Evolutionary conservation across 2,888 invertebrate genomes (phyloP), one percentile per base, ranked within the genome.

Genomic region (Anagyrus pseudococci): DNA sequence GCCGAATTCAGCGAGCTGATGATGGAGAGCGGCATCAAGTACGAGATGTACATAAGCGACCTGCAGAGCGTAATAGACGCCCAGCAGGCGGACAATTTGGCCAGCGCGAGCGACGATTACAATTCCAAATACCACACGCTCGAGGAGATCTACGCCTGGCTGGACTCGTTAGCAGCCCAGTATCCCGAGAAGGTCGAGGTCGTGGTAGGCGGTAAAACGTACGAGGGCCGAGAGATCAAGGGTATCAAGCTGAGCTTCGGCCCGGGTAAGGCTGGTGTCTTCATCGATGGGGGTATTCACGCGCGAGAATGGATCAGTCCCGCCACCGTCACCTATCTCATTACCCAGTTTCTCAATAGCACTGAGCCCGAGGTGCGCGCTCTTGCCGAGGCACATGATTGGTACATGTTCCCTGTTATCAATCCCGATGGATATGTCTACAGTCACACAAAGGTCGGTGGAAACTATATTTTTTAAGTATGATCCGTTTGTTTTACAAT

Each of bases 381-480:
- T 15, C 83, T 87, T 23, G 84, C 86, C 0, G 82, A 85, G 59
- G 84, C 84, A 44, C 86, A 84, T 69, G 89, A 90, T 67, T 93
- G 90, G 89, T 90, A 91, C 73, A 84, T 93, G 54, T 84, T 92
- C 62, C 92, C 93, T 0, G 82, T 89, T 20, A 80, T 88, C 15
- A 93, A 93, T 77, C 91, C 91, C 13, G 93, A 93, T 82, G 93
- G 93, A 2, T 90, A 86, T 72, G 87, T 85, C 37, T 90, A 86
- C 74, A 85, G 89, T 0, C 89, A 90, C 70, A 84, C 85, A 3
- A 78, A 75, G 17, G 87, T 85, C 74, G 69, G 61, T 62, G 15
- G 1, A 44, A 15, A 44, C 1, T 37, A 37, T 37, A 37, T 13
- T 37, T 13, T 37, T 37, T 13, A 7, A 37, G 37, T 37, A 37